A percentile compares a stretch with the other conserved stretches of the same genome.
phyloP scores from a whole-genome alignment of 1,140 invertebrate genomes.

The Brachionus asplanchnoidis region DNA sequence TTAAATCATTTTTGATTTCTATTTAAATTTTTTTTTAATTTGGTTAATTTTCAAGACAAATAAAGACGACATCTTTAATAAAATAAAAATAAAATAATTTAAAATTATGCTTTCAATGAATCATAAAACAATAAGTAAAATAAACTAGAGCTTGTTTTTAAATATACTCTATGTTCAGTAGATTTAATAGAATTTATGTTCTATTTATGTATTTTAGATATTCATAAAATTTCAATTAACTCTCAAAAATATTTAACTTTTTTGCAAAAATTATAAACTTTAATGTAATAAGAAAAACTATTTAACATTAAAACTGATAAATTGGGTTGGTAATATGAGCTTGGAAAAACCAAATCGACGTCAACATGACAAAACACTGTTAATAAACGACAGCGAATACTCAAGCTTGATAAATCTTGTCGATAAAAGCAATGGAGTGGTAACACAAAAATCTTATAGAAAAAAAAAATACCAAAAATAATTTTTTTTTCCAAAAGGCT shows the following conservation, averaged over 20 bases:
- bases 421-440: not conserved
- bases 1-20: too few relatives aligned
- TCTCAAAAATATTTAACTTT: not conserved
- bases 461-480: not conserved
- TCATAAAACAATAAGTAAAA: not conserved
- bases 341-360: not conserved
- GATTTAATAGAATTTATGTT: not conserved
- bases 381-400: slow-evolving; percentile 19
- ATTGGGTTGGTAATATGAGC: not conserved
- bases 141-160: not conserved
- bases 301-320: not conserved
- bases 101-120: not conserved
- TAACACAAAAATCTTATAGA: not conserved
- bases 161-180: not conserved
- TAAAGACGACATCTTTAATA: not conserved
- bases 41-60: not conserved
- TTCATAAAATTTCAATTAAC: not conserved
- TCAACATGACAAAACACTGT: not conserved
- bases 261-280: not conserved
- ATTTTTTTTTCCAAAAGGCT: not conserved
- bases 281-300: not conserved
- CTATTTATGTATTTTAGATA: not conserved
- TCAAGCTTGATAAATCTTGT: not conserved
- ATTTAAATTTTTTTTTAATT: not conserved
- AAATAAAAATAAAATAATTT: not conserved